Evolutionary conservation across 2,888 invertebrate genomes (phyloP).

Genomic region (Erebia aethiops): DNA sequence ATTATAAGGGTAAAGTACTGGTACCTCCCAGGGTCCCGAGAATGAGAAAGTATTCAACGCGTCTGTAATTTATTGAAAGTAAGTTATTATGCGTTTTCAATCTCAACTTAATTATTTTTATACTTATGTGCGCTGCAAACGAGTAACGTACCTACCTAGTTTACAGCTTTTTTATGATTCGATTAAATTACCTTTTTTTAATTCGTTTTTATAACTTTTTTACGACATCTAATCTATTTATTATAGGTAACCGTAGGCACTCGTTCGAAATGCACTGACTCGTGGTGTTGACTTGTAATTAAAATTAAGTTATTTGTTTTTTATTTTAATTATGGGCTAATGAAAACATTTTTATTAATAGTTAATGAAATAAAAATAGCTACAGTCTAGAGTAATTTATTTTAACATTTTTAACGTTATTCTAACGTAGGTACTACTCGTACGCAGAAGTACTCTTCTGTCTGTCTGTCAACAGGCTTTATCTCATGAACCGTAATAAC

Average conservation of each 20-base stretch:
- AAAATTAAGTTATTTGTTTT: background rate
- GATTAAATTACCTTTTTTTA: conserved; percentile 35
- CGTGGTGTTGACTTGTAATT: background rate
- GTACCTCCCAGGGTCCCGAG: background rate
- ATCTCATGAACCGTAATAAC: no score
- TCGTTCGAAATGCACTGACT: conserved; percentile 17
- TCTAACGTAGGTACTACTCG: no score
- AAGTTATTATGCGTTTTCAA: background rate
- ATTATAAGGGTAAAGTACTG: background rate
- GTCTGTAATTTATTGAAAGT: background rate
- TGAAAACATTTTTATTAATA: no score
- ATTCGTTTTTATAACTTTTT: conserved; percentile 40
- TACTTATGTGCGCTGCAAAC: background rate
- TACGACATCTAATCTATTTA: conserved; percentile 36
- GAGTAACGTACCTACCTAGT: background rate
- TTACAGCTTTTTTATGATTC: conserved; percentile 30
- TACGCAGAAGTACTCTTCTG: no score
- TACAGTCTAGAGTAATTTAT: no score
- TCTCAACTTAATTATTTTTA: background rate
- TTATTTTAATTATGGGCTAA: no score
- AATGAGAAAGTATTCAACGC: conserved; percentile 1
- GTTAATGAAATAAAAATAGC: no score
- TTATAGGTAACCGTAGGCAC: conserved; percentile 17
- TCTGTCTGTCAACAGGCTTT: no score
- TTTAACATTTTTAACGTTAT: no score